Conservation (phyloP, 2,888 invertebrate species). For the Crioceris asparagi region DNA sequence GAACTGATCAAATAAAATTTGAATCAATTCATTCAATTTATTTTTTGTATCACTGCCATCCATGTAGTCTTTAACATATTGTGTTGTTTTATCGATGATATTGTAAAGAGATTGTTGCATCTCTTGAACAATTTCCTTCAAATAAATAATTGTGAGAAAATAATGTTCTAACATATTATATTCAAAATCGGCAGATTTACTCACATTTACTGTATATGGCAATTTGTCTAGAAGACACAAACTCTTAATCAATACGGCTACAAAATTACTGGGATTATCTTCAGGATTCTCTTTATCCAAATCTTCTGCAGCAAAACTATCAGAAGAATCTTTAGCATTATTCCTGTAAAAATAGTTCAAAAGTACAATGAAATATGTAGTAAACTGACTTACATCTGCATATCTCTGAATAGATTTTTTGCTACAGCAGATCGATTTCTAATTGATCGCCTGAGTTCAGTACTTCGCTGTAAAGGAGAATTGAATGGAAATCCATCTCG, state of each 20-base stretch:
- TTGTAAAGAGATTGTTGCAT: constrained; percentile 73
- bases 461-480: constrained; percentile 48
- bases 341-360: constrained; percentile 1
- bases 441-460: constrained; percentile 45
- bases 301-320: constrained; percentile 43
- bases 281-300: constrained; percentile 48
- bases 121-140: constrained; percentile 66
- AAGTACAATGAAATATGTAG: neutral
- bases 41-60: constrained; percentile 30
- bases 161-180: neutral
- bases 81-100: constrained; percentile 69
- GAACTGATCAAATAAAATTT: constrained; percentile 73
- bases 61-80: constrained; percentile 57
- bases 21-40: constrained; percentile 46
- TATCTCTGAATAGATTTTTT: constrained; percentile 42
- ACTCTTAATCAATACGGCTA: constrained; percentile 76
- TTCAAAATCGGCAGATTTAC: no score
- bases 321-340: constrained; percentile 18
- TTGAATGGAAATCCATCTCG: constrained; percentile 38
- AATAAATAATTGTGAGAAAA: constrained; percentile 9
- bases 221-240: constrained; percentile 72
- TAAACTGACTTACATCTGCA: constrained; percentile 16
- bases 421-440: constrained; percentile 44
- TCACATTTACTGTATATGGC: constrained; percentile 74
- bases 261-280: constrained; percentile 54